phyloP scores from a whole-genome alignment of 1,140 invertebrate species.

The Mya arenaria region DNA sequence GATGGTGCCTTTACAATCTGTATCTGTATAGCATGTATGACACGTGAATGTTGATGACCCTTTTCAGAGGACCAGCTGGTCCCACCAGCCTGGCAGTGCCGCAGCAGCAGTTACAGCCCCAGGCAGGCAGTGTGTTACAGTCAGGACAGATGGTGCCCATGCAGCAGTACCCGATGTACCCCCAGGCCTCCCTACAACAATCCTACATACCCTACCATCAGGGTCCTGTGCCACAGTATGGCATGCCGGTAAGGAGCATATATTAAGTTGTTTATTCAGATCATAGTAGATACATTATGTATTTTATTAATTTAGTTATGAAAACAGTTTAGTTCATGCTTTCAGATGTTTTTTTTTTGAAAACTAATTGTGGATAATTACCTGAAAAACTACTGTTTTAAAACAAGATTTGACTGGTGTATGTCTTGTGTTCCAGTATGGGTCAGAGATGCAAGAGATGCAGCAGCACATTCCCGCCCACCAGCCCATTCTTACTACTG shows the following conservation, averaged over 20 bases:
- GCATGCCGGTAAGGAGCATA: slow-evolving; percentile 13
- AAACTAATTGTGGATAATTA: too few relatives aligned
- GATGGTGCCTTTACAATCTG: slow-evolving; percentile 34
- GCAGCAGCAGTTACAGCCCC: slow-evolving; percentile 16
- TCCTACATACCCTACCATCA: slow-evolving; percentile 57
- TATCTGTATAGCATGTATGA: too few relatives aligned
- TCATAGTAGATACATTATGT: neutral
- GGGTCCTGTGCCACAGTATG: slow-evolving; percentile 45
- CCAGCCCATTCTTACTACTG: slow-evolving; percentile 48
- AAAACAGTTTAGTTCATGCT: neutral
- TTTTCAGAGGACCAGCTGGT: slow-evolving; percentile 25
- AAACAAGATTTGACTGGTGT: neutral
- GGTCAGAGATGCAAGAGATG: slow-evolving; percentile 43
- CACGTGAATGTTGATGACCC: slow-evolving; percentile 2
- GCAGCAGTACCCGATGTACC: slow-evolving; percentile 53
- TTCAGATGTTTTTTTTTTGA: too few relatives aligned
- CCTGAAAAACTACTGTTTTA: too few relatives aligned
- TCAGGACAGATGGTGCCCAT: slow-evolving; percentile 26
- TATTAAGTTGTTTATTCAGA: neutral
- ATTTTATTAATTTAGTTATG: neutral
- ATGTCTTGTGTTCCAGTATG: neutral
- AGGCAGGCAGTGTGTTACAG: slow-evolving; percentile 13
- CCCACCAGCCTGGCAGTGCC: slow-evolving; percentile 12
- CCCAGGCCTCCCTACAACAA: slow-evolving; percentile 27
- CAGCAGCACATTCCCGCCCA: slow-evolving; percentile 30